Evolutionary conservation across 1,140 invertebrate species (phyloP).

Genomic region (Neotoxoptera formosana): DNA sequence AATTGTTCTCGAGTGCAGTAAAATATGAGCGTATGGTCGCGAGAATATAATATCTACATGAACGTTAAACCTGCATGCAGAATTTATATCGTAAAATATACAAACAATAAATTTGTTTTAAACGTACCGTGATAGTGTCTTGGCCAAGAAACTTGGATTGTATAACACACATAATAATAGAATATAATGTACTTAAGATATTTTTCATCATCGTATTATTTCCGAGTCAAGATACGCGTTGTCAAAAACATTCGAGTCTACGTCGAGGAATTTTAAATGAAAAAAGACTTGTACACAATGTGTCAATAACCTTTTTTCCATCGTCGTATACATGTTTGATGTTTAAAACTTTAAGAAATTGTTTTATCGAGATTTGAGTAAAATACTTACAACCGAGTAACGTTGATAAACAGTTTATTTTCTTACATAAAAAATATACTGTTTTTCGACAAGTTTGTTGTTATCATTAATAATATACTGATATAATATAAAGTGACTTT

Average conservation of each 20-base stretch:
- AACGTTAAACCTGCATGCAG: background rate
- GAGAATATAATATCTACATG: background rate
- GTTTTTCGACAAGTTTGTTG: background rate
- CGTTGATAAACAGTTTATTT: background rate
- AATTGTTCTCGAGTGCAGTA: background rate
- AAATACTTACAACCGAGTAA: background rate
- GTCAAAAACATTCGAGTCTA: conserved; percentile 27
- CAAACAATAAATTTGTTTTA: background rate
- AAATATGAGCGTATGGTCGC: background rate
- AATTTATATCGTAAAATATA: background rate
- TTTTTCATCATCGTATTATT: conserved; percentile 35
- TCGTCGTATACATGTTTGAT: background rate
- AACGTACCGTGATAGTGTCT: background rate
- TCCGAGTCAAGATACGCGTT: conserved; percentile 11
- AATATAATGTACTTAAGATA: background rate
- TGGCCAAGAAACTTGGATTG: conserved; percentile 23
- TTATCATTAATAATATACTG: no score
- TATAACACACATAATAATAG: background rate
- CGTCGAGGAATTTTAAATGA: conserved; percentile 1
- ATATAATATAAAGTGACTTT: no score
- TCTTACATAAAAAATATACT: background rate
- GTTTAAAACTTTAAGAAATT: conserved; percentile 19
- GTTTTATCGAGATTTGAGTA: background rate
- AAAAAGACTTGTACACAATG: background rate
- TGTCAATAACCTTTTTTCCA: background rate